Evolutionary conservation across 2,888 invertebrate species (phyloP), one percentile per base, ranked within the genome.

Genomic region (Ophion costatus): DNA sequence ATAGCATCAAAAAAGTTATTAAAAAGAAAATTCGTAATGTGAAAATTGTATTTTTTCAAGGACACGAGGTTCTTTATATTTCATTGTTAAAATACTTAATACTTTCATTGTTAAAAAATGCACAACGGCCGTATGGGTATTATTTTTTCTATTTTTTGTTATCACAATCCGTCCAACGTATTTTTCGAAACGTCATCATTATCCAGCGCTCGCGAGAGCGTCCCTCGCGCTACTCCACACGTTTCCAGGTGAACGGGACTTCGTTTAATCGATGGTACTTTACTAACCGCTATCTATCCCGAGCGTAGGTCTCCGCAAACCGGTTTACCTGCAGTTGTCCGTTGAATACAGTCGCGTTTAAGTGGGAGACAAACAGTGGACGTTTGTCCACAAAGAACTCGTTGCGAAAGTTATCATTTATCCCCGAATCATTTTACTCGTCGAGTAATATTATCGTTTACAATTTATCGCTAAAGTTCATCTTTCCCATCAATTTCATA

Each of bases 251-350:
- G 33, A 71, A 74, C 63, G 33, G 66, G 51, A 70, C 42, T 63
- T 45, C 33, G 84, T 84, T 84, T 71, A 75, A 82, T 84, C 84
- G 75, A 84, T 84, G 57, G 33, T 38, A 20, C 79, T 33, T 45
- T 33, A 78, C 20, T 66, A 29, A 24, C 33, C 45, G 24, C 70
- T 70, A 51, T 61, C 56, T 45, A 59, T 24, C 42, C 70, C 75
- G 69, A 57, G 59, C 45, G 20, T 22, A 20, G 17, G 11, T 17
- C 69, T 17, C 45, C 42, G 9, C 24, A 70, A 79, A 75, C 78
- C 78, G 64, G 64, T 79, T 75, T 57, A 17, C 45, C 70, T 59
- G 17, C 74, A 74, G 71, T 79, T 66, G 45, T 59, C 56, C 61
- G 66, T 79, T 33, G 51, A 79, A 71, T 79, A 20, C 24, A 59